A percentile compares a stretch with the other conserved stretches of the same genome.
These are phyloP conservation scores for Pollenia griseotomentosa DNA, from an alignment of 2,888 invertebrate species.

Conservation along the genomic window DNA sequence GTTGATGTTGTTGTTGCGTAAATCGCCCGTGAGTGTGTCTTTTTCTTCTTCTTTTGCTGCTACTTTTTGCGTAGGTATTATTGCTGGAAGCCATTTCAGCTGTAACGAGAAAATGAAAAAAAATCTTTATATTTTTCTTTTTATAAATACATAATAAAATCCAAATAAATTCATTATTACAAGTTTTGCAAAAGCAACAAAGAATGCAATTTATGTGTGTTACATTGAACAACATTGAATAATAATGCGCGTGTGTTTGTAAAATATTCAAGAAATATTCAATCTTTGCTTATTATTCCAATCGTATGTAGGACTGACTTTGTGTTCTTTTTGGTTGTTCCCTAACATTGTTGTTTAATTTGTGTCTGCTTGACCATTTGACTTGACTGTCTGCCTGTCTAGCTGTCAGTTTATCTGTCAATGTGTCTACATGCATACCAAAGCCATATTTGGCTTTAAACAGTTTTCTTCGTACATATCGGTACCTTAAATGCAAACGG, in stretches of 20 bases:
- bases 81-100: slow-evolving; percentile 82
- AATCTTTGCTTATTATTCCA: slow-evolving; percentile 36
- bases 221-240: too few species aligned
- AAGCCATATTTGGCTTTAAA: slow-evolving; percentile 19
- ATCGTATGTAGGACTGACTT: slow-evolving; percentile 34
- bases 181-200: slow-evolving; percentile 22
- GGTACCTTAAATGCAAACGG: neutral
- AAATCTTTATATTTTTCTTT: neutral
- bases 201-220: slow-evolving; percentile 28
- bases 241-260: neutral
- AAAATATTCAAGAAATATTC: slow-evolving; percentile 31
- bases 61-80: slow-evolving; percentile 63
- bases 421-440: slow-evolving; percentile 18
- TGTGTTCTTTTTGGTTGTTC: slow-evolving; percentile 18
- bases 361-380: slow-evolving; percentile 18
- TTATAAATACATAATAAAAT: slow-evolving; percentile 18
- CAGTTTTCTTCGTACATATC: neutral
- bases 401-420: slow-evolving; percentile 45
- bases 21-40: slow-evolving; percentile 48
- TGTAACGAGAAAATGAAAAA: slow-evolving; percentile 72
- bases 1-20: slow-evolving; percentile 39
- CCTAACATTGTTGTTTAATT: slow-evolving; percentile 1
- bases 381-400: slow-evolving; percentile 23
- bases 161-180: slow-evolving; percentile 10
- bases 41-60: slow-evolving; percentile 74